A percentile compares a stretch with the other conserved stretches of the same genome.
Conservation (phyloP, 2,797 vertebrate genomes). For the Psittacula derbiana region DNA sequence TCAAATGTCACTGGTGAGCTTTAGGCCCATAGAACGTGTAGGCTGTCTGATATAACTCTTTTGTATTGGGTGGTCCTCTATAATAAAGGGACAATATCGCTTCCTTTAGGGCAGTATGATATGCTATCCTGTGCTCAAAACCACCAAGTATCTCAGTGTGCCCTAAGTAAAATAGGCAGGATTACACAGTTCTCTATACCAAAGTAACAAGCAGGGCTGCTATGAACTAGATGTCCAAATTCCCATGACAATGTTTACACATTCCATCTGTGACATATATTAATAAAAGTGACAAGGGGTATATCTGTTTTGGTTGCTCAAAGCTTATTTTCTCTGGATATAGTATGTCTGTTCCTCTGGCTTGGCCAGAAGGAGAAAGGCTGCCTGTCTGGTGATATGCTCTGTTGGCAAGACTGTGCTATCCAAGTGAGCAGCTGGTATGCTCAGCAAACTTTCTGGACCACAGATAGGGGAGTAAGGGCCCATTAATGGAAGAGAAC, state of each 20-base stretch:
- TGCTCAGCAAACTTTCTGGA: not conserved
- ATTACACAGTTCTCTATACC: not conserved
- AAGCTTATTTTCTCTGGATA: not conserved
- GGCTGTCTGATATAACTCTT: not conserved
- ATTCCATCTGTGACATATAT: not conserved
- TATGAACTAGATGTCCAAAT: not conserved
- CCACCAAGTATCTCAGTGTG: not conserved
- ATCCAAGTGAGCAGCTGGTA: not conserved
- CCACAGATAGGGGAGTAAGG: not conserved
- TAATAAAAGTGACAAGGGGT: not conserved
- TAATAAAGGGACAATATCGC: not conserved
- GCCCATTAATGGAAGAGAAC: not conserved
- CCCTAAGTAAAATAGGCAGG: not conserved
- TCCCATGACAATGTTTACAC: not conserved
- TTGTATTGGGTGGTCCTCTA: not conserved
- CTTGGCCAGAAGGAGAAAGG: not conserved
- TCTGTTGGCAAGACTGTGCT: not conserved
- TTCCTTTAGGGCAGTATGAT: not conserved
- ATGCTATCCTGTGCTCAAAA: not conserved
- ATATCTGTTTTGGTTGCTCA: rapidly evolving
- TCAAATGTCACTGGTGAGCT: not conserved
- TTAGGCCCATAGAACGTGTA: rapidly evolving
- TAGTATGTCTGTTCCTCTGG: not conserved
- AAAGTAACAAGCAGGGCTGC: not conserved
- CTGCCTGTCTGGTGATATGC: not conserved